Conservation (phyloP, 2,113 vertebrate genomes). For the Hemicordylus capensis region DNA sequence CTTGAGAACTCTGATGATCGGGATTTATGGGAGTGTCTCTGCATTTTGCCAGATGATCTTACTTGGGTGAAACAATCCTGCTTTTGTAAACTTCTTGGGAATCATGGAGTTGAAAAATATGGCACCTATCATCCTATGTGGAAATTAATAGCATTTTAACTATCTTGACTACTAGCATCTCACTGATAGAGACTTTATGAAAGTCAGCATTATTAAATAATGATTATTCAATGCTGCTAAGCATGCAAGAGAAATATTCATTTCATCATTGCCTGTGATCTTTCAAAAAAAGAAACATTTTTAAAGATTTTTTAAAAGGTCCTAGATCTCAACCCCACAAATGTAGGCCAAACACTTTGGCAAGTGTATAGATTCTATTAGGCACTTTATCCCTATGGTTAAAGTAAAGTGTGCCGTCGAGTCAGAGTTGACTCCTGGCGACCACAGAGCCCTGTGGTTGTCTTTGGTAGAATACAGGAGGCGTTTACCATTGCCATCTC, state of each 20-base stretch:
- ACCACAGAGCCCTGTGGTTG: too few relatives aligned
- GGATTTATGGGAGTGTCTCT: not conserved
- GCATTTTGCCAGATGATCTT: not conserved
- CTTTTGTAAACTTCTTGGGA: not conserved
- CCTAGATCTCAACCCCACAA: too few relatives aligned
- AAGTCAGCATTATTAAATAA: not conserved
- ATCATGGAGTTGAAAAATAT: not conserved
- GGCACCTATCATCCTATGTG: not conserved
- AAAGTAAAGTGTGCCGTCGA: too few relatives aligned
- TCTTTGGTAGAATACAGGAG: too few relatives aligned
- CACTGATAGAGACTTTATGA: not conserved
- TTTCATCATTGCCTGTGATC: not conserved
- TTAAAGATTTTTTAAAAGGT: not conserved
- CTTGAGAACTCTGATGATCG: not conserved
- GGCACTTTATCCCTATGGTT: too few relatives aligned
- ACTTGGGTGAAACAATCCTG: not conserved
- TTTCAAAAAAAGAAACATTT: not conserved
- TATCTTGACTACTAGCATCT: not conserved
- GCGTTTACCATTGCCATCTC: too few relatives aligned
- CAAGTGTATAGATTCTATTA: too few relatives aligned
- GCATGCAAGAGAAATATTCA: not conserved
- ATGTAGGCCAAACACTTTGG: too few relatives aligned
- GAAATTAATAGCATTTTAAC: not conserved
- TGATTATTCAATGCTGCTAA: not conserved
- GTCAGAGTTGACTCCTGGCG: too few relatives aligned